phyloP scores from a whole-genome alignment of 2,113 vertebrate species.

The Coregonus clupeaformis region DNA sequence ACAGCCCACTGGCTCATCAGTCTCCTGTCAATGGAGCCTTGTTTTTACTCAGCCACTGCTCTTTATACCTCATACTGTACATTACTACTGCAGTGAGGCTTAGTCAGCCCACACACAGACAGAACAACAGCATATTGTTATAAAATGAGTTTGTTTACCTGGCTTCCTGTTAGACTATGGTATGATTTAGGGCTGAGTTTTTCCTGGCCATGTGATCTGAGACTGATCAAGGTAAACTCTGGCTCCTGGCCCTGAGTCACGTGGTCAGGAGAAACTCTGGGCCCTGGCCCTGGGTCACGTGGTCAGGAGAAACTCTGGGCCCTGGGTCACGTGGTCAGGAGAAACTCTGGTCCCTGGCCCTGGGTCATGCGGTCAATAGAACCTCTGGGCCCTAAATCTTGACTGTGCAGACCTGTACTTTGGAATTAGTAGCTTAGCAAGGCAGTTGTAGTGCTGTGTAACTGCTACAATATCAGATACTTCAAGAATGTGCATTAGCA shows the following conservation, averaged over 20 bases:
- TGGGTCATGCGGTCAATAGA: too few relatives aligned
- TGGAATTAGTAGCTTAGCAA: not conserved
- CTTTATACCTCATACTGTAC: constrained; percentile 12
- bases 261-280: too few relatives aligned
- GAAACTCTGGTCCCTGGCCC: too few relatives aligned
- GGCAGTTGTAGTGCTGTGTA: constrained; percentile 1
- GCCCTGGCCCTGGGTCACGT: too few relatives aligned
- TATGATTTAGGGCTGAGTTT: too few relatives aligned
- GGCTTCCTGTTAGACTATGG: not conserved
- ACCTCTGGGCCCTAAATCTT: too few relatives aligned
- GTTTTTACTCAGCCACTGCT: constrained; percentile 32
- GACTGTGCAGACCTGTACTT: not conserved
- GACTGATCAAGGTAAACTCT: too few relatives aligned
- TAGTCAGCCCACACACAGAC: not conserved
- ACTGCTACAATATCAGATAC: not conserved
- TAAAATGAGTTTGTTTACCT: not conserved
- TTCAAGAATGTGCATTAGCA: constrained; percentile 35
- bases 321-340: too few relatives aligned
- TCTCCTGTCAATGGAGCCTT: constrained; percentile 44
- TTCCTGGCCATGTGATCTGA: too few relatives aligned
- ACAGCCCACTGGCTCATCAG: constrained; percentile 53
- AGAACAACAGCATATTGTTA: not conserved
- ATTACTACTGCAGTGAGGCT: constrained; percentile 39
- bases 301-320: too few relatives aligned
- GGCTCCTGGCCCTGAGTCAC: too few relatives aligned